Base-by-base conservation (phyloP, 2,888 invertebrate genomes). In the Acronicta psi region DNA sequence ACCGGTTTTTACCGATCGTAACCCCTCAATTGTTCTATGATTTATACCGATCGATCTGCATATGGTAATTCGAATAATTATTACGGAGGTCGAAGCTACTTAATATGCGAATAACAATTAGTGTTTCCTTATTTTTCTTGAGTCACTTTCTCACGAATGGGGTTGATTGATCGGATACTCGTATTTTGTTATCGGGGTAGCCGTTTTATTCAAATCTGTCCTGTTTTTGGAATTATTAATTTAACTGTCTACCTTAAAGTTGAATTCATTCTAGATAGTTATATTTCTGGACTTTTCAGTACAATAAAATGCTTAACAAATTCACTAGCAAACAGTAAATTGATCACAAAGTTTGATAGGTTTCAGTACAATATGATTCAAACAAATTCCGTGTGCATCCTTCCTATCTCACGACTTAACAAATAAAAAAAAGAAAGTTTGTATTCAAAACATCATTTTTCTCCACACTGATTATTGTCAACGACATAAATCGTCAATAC, bases 81-180 rank as follows among this genome's bases (percentile, higher is more conserved):
- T 86, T 83, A 81, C 82, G 80, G 83, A 84, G 82, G 82, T 81
- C 72, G 77, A 79, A 82, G 59, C 83, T 89, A 82, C 85, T 93
- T 92, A 92, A 89, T 92, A 94, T 93, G 93, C 90, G 90, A 92
- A 93, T 93, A 92, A 88, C 87, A 92, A 93, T 92, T 92, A 92
- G 82, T 80, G 80, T 87, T 92, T 89, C 87, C 87, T 84, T 85
- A 85, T 89, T 89, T 89, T 83, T 69, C 85, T 88, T 86, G 79
- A 76, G 72, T 79, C 77, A 75, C 80, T 85, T 92, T 92, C 93
- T 90, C 93, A 92, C 92, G 92, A 84, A 86, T 83, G 85, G 91
- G 91, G 88, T 85, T 86, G 86, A 89, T 88, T 86, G 88, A 88
- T 88, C 83, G 81, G 73, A 81, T 80, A 75, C 70, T 68, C 59